A percentile compares a stretch with the other conserved stretches of the same genome.
phyloP scores from a whole-genome alignment of 1,140 invertebrate genomes.

The Gryon sp. region DNA sequence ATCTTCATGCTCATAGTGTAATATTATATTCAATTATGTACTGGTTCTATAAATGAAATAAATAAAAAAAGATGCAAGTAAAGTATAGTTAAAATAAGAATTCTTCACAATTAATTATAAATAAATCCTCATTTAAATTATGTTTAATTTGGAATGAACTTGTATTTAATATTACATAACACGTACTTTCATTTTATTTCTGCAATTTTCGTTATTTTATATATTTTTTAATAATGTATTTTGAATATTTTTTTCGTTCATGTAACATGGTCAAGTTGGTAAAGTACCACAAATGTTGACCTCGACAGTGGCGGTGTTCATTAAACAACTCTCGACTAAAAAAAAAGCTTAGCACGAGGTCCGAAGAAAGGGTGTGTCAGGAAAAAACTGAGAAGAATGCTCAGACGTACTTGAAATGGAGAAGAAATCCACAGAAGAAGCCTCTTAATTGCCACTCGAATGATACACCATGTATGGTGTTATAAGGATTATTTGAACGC shows the following conservation, averaged over 20 bases:
- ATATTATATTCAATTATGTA: slow-evolving; percentile 43
- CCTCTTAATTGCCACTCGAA: slow-evolving; percentile 58
- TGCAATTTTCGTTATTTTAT: too few species aligned
- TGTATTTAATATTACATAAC: too few species aligned
- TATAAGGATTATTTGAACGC: slow-evolving; percentile 54
- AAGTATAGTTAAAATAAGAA: background rate
- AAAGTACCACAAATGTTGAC: slow-evolving; percentile 61
- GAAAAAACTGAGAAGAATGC: slow-evolving; percentile 32
- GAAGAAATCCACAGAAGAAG: slow-evolving; percentile 49
- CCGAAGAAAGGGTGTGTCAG: slow-evolving; percentile 48
- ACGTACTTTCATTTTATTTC: too few species aligned
- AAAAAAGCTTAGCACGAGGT: slow-evolving; percentile 46
- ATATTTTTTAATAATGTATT: too few species aligned
- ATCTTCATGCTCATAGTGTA: slow-evolving; percentile 42
- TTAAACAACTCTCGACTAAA: slow-evolving; percentile 61
- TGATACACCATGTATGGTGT: slow-evolving; percentile 54
- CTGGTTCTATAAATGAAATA: too few species aligned
- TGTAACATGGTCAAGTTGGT: slow-evolving; percentile 57
- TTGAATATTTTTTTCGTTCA: slow-evolving; percentile 35
- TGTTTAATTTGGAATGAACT: too few species aligned
- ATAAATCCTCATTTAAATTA: too few species aligned
- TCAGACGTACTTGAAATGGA: slow-evolving; percentile 52
- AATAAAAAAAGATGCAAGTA: too few species aligned
- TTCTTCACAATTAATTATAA: too few species aligned
- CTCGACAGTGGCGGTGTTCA: slow-evolving; percentile 54